These are phyloP conservation scores for Brachirus orientalis DNA, from an alignment of 2,113 vertebrate species.

Conservation along the genomic window DNA sequence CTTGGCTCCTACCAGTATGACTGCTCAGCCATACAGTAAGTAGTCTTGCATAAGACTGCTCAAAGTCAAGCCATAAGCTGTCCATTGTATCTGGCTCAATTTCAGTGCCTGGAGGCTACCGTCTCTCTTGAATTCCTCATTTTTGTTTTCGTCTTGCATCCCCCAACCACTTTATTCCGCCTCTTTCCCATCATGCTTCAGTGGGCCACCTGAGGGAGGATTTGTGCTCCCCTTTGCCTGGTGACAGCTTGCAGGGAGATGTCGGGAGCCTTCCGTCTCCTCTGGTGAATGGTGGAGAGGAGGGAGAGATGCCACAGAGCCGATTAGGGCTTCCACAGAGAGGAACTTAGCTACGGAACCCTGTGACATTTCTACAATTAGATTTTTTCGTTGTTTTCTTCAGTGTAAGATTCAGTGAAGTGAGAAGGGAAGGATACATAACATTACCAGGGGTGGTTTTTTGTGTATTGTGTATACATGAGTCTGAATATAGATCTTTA, in stretches of 20 bases:
- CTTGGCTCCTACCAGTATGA: slow-evolving; percentile 20
- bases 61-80: slow-evolving; percentile 52
- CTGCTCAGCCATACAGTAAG: slow-evolving; percentile 3
- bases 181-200: slow-evolving; percentile 53
- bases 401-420: background rate
- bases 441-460: background rate
- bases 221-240: slow-evolving; percentile 42
- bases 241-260: slow-evolving; percentile 67
- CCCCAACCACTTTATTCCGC: slow-evolving; percentile 22
- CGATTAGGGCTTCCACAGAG: slow-evolving; percentile 47
- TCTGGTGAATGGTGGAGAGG: slow-evolving; percentile 37
- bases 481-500: slow-evolving; percentile 5
- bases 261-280: too few species aligned
- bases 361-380: slow-evolving; percentile 15
- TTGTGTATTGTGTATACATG: too few species aligned
- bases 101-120: slow-evolving; percentile 47
- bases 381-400: slow-evolving; percentile 17
- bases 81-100: slow-evolving; percentile 42
- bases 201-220: slow-evolving; percentile 50
- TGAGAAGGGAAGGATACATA: background rate
- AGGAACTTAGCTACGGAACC: slow-evolving; percentile 20
- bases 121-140: slow-evolving; percentile 25
- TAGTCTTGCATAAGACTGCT: slow-evolving; percentile 51
- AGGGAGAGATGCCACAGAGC: slow-evolving; percentile 30
- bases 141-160: slow-evolving; percentile 35